phyloP scores from a whole-genome alignment of 2,797 vertebrate species.

The Meda fulgida region DNA sequence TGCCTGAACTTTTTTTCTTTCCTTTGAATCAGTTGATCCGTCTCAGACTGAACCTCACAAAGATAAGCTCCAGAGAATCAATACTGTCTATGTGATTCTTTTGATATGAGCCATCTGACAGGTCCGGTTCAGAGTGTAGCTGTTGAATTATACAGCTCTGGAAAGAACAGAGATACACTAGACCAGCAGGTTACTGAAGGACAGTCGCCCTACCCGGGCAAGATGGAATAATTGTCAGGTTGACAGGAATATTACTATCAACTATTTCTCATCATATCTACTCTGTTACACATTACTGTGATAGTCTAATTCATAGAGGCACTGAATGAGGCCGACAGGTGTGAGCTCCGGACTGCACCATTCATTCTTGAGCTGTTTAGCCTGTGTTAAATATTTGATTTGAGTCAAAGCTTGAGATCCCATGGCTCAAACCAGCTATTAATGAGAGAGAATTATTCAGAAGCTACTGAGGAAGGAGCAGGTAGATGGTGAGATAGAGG shows the following conservation, averaged over 20 bases:
- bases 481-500: slow-evolving; percentile 7
- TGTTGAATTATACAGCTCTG: slow-evolving; percentile 17
- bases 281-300: slow-evolving; percentile 13
- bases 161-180: slow-evolving; percentile 12
- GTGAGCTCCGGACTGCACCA: background rate
- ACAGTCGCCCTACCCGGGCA: background rate
- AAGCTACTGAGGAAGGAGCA: slow-evolving; percentile 4
- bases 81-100: background rate
- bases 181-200: background rate
- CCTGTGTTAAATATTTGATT: slow-evolving; percentile 37
- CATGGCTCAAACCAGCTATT: background rate
- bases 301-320: background rate
- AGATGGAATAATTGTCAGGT: slow-evolving; percentile 1
- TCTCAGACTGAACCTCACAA: background rate
- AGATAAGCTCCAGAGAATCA: background rate
- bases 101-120: slow-evolving; percentile 26
- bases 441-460: slow-evolving; percentile 41
- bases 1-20: background rate
- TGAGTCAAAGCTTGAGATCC: slow-evolving; percentile 34
- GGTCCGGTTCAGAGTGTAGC: background rate
- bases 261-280: slow-evolving; percentile 21
- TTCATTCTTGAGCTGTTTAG: slow-evolving; percentile 36
- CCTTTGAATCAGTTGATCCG: background rate
- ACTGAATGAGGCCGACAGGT: background rate
- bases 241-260: slow-evolving; percentile 21